These are phyloP conservation scores for Ceratothoa steindachneri DNA, from an alignment of 2,888 invertebrate species.

Conservation along the genomic window DNA sequence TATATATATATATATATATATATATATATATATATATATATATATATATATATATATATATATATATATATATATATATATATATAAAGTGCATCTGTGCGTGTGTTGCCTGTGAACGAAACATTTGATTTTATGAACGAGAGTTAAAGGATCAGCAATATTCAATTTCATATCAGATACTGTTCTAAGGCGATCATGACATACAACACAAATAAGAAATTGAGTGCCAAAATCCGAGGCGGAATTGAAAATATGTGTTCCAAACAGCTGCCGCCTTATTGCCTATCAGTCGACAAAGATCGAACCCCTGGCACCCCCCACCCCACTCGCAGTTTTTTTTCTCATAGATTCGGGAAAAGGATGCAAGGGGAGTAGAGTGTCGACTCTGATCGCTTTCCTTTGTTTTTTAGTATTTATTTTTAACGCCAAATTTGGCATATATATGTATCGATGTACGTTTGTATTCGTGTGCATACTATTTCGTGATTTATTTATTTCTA, in stretches of 20 bases:
- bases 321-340: background rate
- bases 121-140: background rate
- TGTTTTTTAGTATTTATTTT: too few relatives aligned
- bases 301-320: background rate
- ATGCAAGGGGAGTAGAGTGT: too few relatives aligned
- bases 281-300: conserved; percentile 3
- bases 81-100: background rate
- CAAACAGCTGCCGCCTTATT: conserved; percentile 10
- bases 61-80: background rate
- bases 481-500: too few relatives aligned
- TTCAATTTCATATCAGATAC: conserved; percentile 12
- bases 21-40: background rate
- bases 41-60: background rate
- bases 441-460: too few relatives aligned
- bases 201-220: conserved; percentile 9
- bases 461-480: too few relatives aligned
- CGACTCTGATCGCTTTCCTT: too few relatives aligned
- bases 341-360: too few relatives aligned
- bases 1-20: background rate
- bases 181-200: conserved; percentile 3
- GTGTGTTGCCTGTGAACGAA: too few relatives aligned
- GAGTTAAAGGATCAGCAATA: background rate
- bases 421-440: too few relatives aligned
- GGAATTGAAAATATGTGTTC: conserved; percentile 11
- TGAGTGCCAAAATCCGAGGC: background rate